Percentiles rank a stretch among this genome's conserved stretches.
Conservation (phyloP, 2,113 vertebrate genomes). For the Todiramphus chloris region DNA sequence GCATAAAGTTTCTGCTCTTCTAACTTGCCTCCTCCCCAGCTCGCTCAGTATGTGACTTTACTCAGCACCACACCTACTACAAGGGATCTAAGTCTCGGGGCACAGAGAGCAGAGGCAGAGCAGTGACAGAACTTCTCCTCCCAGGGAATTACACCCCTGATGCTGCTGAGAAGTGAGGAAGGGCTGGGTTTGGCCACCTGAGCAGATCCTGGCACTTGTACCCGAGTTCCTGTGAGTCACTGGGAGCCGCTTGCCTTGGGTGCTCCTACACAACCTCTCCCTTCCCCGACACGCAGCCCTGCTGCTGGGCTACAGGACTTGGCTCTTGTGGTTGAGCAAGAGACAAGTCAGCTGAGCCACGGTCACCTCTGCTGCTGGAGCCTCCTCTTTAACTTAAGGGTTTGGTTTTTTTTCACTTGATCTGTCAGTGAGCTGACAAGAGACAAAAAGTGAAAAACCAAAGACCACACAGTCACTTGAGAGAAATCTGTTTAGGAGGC, state of each 20-base stretch:
- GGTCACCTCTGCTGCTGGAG: neutral
- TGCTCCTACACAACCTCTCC: neutral
- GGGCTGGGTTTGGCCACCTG: fast-evolving
- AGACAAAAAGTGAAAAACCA: neutral
- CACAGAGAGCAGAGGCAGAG: neutral
- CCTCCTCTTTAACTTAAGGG: neutral
- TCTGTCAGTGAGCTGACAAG: neutral
- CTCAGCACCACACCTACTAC: neutral
- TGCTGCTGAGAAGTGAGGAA: neutral
- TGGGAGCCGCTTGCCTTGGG: neutral
- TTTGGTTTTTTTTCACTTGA: neutral
- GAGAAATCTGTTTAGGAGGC: neutral
- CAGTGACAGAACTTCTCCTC: neutral
- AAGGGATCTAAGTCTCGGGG: neutral
- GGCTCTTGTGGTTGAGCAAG: neutral
- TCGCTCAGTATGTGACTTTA: neutral
- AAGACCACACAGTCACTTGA: neutral
- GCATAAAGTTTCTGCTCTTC: neutral
- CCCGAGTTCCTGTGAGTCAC: neutral
- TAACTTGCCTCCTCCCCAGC: neutral
- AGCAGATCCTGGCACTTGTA: neutral
- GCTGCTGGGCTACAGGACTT: neutral
- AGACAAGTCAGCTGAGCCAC: neutral
- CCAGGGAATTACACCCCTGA: neutral
- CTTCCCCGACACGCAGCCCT: neutral